Evolutionary conservation across 2,888 invertebrate genomes (phyloP), one percentile per base, ranked within the genome.

Genomic region (Sesia bembeciformis): DNA sequence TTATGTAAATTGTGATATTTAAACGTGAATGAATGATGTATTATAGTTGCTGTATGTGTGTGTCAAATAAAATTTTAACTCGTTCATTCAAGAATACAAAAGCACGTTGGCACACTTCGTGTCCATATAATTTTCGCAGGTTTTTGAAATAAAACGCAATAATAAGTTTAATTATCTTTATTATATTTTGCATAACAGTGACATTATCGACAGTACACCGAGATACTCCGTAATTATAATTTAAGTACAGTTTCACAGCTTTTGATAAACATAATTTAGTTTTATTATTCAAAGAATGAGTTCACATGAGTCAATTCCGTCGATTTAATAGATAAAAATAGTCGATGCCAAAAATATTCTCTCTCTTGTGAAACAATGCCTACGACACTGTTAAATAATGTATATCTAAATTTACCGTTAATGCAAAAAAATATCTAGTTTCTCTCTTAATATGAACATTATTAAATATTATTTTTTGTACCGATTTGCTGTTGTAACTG

Each of bases 171-270:
- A 38, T 50, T 50, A 50, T 8, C 8, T 85, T 75, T 81, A 76
- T 81, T 84, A 79, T 78, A 76, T 81, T 84, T 80, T 78, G 80
- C 87, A 84, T 84, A 84, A 82, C 82, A 83, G 84, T 87, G 85
- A 82, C 81, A 76, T 77, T 75, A 81, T 78, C 72, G 78, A 78
- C 74, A 79, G 74, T 78, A 84, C 76, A 84, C 77, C 82, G 83
- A 85, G 83, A 84, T 84, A 83, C 79, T 81, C 79, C 75, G 79
- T 79, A 79, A 79, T 79, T 74, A 79, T 65, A 71, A 72, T 78
- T 84, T 89, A 89, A 88, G 88, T 89, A 88, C 88, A 85, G 67
- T 77, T 85, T 83, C 86, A 89, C 86, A 88, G 86, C 86, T 81
- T 84, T 69, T 67, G 68, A 77, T 76, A 78, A 82, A 78, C 8